A percentile compares a stretch with the other conserved stretches of the same genome.
These are phyloP conservation scores for Etheostoma spectabile DNA, from an alignment of 2,113 vertebrate genomes.

Conservation along the genomic window DNA sequence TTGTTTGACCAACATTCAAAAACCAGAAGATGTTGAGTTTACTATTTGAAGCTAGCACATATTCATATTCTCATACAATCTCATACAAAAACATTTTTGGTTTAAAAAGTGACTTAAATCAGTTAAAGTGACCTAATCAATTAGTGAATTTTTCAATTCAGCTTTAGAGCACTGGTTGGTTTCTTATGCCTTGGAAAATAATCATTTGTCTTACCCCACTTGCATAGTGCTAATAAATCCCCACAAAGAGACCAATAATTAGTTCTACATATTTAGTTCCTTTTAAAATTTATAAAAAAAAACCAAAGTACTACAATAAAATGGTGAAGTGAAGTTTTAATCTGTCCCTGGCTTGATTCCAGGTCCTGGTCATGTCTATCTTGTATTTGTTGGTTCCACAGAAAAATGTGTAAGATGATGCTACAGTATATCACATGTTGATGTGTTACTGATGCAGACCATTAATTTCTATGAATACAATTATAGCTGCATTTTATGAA, in stretches of 20 bases:
- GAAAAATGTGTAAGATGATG: neutral
- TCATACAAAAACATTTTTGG: neutral
- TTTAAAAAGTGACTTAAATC: neutral
- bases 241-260: neutral
- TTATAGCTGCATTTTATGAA: neutral
- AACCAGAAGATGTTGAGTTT: neutral
- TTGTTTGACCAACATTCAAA: neutral
- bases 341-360: neutral
- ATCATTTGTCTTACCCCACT: neutral
- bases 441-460: neutral
- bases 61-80: neutral
- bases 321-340: neutral
- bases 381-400: too few species aligned
- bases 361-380: too few species aligned
- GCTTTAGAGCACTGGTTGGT: neutral
- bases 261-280: too few species aligned
- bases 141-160: neutral
- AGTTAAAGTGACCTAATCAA: neutral
- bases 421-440: neutral
- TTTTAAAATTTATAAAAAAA: neutral
- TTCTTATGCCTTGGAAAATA: neutral
- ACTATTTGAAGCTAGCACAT: neutral
- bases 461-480: slow-evolving; percentile 12
- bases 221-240: neutral
- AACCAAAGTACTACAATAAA: neutral